A percentile compares a stretch with the other conserved stretches of the same genome.
Conservation (phyloP, 2,797 vertebrate species). For the Hippopotamyrus pictus region DNA sequence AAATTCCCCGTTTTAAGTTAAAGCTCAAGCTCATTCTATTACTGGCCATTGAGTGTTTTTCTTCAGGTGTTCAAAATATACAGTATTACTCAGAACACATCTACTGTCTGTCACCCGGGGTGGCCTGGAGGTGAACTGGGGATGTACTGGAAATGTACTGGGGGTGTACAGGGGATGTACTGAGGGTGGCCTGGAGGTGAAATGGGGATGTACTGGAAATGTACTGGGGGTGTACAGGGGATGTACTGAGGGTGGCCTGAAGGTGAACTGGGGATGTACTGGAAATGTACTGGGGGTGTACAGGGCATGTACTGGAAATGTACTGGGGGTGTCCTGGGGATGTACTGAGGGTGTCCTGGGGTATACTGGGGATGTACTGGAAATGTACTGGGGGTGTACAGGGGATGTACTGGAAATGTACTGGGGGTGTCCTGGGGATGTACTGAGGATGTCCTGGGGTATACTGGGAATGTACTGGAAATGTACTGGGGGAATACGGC, state of each 20-base stretch:
- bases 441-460: too few relatives aligned
- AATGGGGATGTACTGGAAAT: too few relatives aligned
- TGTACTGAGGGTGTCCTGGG: too few relatives aligned
- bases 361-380: too few relatives aligned
- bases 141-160: background rate
- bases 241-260: background rate
- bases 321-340: too few relatives aligned
- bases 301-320: too few relatives aligned
- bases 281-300: background rate
- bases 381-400: background rate
- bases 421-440: too few relatives aligned
- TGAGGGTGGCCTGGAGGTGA: too few relatives aligned
- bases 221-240: too few relatives aligned
- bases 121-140: background rate
- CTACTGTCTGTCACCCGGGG: background rate
- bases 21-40: background rate
- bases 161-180: too few relatives aligned
- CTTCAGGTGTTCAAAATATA: background rate
- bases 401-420: too few relatives aligned
- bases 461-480: too few relatives aligned
- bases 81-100: background rate
- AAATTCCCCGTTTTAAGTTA: background rate
- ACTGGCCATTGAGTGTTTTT: background rate
- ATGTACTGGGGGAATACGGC: slow-evolving; percentile 31
- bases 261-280: background rate